Base-by-base conservation (phyloP, 1,140 invertebrate species). In the Drosophila truncata region DNA sequence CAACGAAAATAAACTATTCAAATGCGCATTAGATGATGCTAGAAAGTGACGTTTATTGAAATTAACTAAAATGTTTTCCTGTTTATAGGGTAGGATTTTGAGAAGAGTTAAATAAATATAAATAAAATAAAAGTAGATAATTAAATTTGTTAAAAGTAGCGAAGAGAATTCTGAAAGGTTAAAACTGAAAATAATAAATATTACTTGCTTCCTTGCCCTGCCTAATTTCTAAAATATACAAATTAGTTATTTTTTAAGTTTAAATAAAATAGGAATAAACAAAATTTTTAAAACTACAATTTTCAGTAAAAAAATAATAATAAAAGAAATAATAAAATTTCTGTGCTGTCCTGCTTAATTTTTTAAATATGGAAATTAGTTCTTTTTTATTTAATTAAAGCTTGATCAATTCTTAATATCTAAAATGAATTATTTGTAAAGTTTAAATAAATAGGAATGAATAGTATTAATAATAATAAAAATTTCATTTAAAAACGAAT, bases 11-110 rank as follows among this genome's bases (percentile, higher is more conserved):
- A 27, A n/a, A 31, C 5, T 7, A 18, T 18, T 31, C 2, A 37
- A 55, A 55, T 55, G 52, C 52, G 52, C 33, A 55, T 35, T 55
- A 55, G 20, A 55, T 35, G 20, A 55, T 37, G 33, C 14, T 55
- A 37, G 33, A 55, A 54, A 55, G 52, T 55, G 33, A 7, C 14
- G 20, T 7, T 37, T 37, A n/a, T 37, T 55, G 14, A 55, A 55
- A 23, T 37, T 14, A 23, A 13, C 18, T 33, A 52, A 23, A 20
- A 6, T 4, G 7, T 20, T 23, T 33, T 13, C 10, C 3, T 18
- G 16, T 23, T 23, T 20, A 7, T 18, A 8, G n/a, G 27, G n/a
- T 13, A 20, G n/a, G 3, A n/a, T 8, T 8, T 44, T 23, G 2
- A 23, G 4, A 7, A 13, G 23, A 14, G 2, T 0, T 14, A 14